Evolutionary conservation across 2,797 vertebrate genomes (phyloP).

Genomic region (Garrulus glandarius): DNA sequence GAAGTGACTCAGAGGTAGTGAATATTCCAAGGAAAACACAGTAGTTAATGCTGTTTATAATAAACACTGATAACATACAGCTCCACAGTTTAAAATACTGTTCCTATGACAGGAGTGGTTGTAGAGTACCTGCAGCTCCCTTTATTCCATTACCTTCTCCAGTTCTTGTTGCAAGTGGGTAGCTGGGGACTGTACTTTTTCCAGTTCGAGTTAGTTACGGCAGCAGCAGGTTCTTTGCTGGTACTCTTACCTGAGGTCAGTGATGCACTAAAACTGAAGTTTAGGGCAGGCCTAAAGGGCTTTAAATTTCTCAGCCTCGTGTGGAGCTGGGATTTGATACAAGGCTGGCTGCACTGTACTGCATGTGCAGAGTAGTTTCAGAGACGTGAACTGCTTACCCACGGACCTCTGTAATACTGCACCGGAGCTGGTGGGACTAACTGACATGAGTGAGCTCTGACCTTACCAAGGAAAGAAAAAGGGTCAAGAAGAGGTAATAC

Average conservation of each 20-base stretch:
- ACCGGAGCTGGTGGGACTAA: neutral
- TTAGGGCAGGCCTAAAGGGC: neutral
- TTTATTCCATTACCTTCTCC: neutral
- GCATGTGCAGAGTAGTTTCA: neutral
- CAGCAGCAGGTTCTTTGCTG: neutral
- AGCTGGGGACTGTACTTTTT: neutral
- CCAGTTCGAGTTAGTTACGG: neutral
- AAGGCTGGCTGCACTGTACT: neutral
- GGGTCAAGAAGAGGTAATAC: neutral
- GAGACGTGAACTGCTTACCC: neutral
- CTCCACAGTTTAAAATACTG: constrained; percentile 14
- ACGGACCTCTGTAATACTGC: neutral
- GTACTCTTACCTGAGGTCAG: neutral
- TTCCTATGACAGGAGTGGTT: neutral
- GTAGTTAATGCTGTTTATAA: constrained; percentile 56
- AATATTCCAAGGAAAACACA: neutral
- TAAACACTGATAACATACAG: constrained; percentile 5
- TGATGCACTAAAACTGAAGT: neutral
- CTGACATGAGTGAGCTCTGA: neutral
- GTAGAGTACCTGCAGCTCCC: neutral
- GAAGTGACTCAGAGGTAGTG: constrained; percentile 54
- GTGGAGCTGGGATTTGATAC: neutral
- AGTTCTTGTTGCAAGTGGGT: neutral
- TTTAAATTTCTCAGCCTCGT: neutral
- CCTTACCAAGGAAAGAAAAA: neutral